Base-by-base conservation (phyloP, 2,113 vertebrate genomes). In the Pygoscelis antarcticus region DNA sequence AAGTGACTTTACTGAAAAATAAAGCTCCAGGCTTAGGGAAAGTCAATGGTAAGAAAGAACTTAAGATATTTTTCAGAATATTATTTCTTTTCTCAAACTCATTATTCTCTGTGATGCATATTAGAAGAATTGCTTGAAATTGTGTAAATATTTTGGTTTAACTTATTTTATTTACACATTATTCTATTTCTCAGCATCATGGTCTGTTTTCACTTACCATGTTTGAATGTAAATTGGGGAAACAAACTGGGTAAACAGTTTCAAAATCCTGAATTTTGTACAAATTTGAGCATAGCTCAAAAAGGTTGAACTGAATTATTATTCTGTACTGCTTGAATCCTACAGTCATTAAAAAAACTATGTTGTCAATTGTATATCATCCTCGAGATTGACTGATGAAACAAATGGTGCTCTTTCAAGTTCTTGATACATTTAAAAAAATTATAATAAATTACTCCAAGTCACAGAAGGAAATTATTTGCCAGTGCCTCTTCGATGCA, bases 1-100 rank as follows among this genome's bases (percentile, higher is more conserved):
- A 99, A 98, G 99, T 99, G 98, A 99, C 99, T 76, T 97, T 99
- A 93, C 97, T 99, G 97, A 99, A 99, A 98, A 99, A 99, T 97
- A 99, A 99, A 98, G 98, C 99, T 80, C 99, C 99, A 3, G 99
- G 99, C 85, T 98, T 99, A 93, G 99, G 99, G 76, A 99, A 99
- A 98, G 99, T 99, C 91, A 99, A 98, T 90, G 99, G 99, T 99
- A 98, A 99, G 99, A 91, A 93, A 40, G 58, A 58, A 78, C 25
- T 32, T 60, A 42, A 51, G 51, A 29, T 95, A 40, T 19, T 32
- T 51, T 72, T 95, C 80, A 61, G 44, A 88, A 38, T 32, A 47
- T 83, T 55, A 29, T 60, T 94, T 88, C 10, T 93, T 76, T 85
- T 42, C 57, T 83, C 27, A 60, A 40, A 52, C 6, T 83, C 16